phyloP scores from a whole-genome alignment of 2,797 vertebrate species.

The Staurois parvus region DNA sequence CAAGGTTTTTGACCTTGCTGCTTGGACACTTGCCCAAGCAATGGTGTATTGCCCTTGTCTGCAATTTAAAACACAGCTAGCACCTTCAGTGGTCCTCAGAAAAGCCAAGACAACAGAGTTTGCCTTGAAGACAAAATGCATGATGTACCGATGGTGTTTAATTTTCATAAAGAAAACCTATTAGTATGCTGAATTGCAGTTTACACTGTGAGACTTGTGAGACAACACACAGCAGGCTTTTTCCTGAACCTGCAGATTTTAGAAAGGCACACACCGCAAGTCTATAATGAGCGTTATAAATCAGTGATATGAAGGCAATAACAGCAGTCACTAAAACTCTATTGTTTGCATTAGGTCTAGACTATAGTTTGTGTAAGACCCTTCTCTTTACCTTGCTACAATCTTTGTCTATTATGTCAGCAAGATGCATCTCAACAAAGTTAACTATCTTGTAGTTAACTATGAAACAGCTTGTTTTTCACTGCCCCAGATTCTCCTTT shows the following conservation, averaged over 20 bases:
- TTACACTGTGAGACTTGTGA: background rate
- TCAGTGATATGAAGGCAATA: slow-evolving; percentile 6
- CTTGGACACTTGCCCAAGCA: background rate
- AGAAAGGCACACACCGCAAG: slow-evolving; percentile 6
- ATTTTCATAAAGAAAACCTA: slow-evolving; percentile 10
- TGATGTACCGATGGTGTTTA: background rate
- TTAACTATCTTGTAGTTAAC: background rate
- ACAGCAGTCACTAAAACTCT: slow-evolving; percentile 2
- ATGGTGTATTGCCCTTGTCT: background rate
- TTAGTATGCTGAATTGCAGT: slow-evolving; percentile 9
- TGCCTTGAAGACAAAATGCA: background rate
- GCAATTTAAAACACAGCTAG: background rate
- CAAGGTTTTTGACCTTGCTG: background rate
- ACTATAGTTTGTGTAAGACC: background rate
- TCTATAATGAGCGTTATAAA: background rate
- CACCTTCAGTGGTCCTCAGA: background rate
- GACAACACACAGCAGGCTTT: slow-evolving; percentile 11
- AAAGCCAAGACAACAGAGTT: background rate
- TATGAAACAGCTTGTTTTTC: too few species aligned
- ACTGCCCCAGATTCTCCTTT: too few species aligned
- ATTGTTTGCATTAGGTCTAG: background rate
- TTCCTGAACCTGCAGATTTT: slow-evolving; percentile 9
- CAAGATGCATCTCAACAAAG: background rate
- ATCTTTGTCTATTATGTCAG: background rate
- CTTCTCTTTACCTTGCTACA: background rate